Evolutionary conservation across 2,797 vertebrate genomes (phyloP), one percentile per base, ranked within the genome.

Genomic region (Sebastes cheni): DNA sequence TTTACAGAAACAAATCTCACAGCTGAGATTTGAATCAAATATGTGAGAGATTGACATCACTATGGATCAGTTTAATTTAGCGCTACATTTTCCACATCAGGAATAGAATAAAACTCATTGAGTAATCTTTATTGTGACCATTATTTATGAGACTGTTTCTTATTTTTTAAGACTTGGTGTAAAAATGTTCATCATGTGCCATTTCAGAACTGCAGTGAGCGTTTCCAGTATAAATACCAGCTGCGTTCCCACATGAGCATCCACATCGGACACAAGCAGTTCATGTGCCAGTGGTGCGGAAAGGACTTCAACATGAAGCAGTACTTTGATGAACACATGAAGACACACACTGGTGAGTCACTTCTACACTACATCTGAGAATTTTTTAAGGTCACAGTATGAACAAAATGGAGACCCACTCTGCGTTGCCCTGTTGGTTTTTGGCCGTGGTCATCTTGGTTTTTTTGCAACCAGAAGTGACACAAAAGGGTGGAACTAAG

Each of bases 261-360:
- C 88, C 98, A 99, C 95, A 98, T 99, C 8, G 98, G 98, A 79
- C 98, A 99, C 95, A 99, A 99, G 46, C 98, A 99, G 95, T 99
- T 99, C 95, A 99, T 99, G 98, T 99, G 98, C 94, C 98, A 99
- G 93, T 99, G 98, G 98, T 99, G 98, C 5, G 98, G 98, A 90
- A 99, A 99, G 93, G 98, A 99, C 94, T 99, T 99, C 96, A 99
- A 98, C 95, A 99, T 99, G 98, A 99, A 99, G 85, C 98, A 99
- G 96, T 99, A 99, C 95, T 99, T 99, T 22, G 98, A 99, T 2
- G 98, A 99, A 86, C 98, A 99, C 96, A 98, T 99, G 98, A 99
- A 99, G 91, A 99, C 97, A 5, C 98, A 99, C 95, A 99, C 98
- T 86, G 91, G 90, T 90, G 72, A 89, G 89, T 72, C 56, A 14